Conservation (phyloP, 2,797 vertebrate species). For the Coilia nasus region DNA sequence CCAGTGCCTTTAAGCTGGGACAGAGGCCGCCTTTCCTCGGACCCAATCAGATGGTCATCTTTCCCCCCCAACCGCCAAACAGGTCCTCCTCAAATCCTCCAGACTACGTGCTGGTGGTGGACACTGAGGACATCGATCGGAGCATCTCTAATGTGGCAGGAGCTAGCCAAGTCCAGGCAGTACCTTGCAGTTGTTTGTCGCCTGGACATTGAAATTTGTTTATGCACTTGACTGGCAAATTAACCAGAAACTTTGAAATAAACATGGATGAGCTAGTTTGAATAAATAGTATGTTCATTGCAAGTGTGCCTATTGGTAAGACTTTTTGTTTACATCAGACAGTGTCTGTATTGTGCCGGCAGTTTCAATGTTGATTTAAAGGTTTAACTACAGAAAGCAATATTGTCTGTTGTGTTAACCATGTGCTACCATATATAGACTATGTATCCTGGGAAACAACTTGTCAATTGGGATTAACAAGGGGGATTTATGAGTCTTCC, state of each 20-base stretch:
- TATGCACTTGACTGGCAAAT: not conserved
- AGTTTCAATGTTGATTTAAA: not conserved
- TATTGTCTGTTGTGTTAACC: too few species aligned
- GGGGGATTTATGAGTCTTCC: not conserved
- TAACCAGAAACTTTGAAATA: not conserved
- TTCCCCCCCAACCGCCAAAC: not conserved
- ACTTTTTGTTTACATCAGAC: not conserved
- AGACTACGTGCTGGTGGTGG: constrained; percentile 5
- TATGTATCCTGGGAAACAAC: too few species aligned
- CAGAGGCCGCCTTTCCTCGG: not conserved
- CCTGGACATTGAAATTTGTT: not conserved
- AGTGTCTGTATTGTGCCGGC: not conserved
- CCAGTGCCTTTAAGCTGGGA: not conserved
- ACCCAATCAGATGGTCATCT: not conserved
- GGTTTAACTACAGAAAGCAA: too few species aligned
- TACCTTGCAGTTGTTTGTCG: not conserved
- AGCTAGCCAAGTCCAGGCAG: not conserved
- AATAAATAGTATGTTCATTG: not conserved
- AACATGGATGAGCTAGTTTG: not conserved
- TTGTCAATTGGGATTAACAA: too few species aligned
- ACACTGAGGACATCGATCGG: not conserved
- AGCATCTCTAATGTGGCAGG: not conserved
- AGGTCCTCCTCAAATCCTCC: not conserved
- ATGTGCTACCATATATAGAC: not conserved
- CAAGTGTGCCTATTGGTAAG: not conserved